Base-by-base conservation (phyloP, 2,113 vertebrate genomes). In the Laterallus jamaicensis region DNA sequence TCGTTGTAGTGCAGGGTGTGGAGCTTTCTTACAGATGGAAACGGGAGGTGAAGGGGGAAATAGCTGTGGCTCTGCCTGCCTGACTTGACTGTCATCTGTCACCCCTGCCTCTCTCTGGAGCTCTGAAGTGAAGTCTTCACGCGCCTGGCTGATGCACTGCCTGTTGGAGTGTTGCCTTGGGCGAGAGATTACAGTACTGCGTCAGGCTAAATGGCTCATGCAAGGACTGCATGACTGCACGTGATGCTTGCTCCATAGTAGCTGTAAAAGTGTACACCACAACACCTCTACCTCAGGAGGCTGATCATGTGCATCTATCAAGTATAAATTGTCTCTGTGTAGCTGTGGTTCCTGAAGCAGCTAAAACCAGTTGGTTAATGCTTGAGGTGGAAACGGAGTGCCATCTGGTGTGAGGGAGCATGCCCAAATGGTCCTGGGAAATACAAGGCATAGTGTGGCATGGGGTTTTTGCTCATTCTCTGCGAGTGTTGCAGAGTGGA, bases 61-160 rank as follows among this genome's bases (percentile, higher is more conserved):
- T 18, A 29, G n/a, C 10, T 2, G 1, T 42, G 66, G 17, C n/a
- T 77, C 10, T 86, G 31, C n/a, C 37, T 76, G 35, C n/a, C 37
- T 62, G 68, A 50, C 19, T 28, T 92, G 82, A 5, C 28, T 17
- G 16, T 52, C 10, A 59, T 63, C 56, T 19, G 71, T 77, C 47
- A 55, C 52, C 52, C n/a, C 20, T 92, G 1, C 28, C 6, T 5
- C 3, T 66, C 86, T 50, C 22, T 77, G 35, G 31, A 31, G 85
- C 10, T 70, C 35, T 82, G 40, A 12, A 0, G 0, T 5, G 21
- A 76, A 8, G 19, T 49, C n/a, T 69, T 66, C 0, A 0, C 25
- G 21, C 54, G 2, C 49, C 24, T 8, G 32, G 32, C 32, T 44
- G 58, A 40, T 21, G n/a, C 16, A 11, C 0, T 1, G 10, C 6